phyloP scores from a whole-genome alignment of 2,797 vertebrate genomes.

The Pseudomugil gertrudae region DNA sequence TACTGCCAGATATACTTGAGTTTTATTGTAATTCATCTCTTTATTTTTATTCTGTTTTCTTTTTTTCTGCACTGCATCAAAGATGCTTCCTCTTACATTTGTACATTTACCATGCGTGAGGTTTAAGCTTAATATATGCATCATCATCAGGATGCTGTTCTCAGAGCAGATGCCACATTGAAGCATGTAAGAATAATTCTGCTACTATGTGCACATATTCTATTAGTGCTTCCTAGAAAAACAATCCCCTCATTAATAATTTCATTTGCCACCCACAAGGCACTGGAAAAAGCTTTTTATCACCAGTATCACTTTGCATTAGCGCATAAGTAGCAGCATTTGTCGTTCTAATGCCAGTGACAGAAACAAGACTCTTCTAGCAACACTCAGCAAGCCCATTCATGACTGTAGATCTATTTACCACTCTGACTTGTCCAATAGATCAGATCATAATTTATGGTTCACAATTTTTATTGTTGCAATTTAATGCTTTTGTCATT shows the following conservation, averaged over 20 bases:
- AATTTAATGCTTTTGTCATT: background rate
- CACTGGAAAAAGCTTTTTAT: background rate
- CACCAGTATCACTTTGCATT: background rate
- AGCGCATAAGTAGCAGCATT: background rate
- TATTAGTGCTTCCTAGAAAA: background rate
- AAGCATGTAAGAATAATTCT: background rate
- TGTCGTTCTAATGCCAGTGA: background rate
- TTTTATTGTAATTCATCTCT: background rate
- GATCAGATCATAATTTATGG: background rate
- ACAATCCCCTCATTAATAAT: background rate
- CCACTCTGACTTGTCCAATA: background rate
- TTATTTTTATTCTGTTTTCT: background rate
- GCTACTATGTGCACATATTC: background rate
- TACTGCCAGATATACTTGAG: background rate
- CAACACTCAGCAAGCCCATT: background rate
- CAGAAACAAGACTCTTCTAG: background rate
- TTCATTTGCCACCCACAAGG: background rate
- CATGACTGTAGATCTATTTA: background rate
- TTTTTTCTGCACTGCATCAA: background rate
- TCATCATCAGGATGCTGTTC: background rate
- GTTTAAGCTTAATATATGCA: background rate
- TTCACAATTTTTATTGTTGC: background rate
- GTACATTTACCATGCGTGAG: background rate
- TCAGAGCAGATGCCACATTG: background rate
- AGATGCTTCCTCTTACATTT: background rate